Base-by-base conservation (phyloP, 2,888 invertebrate species). In the Euspilapteryx auroguttella region DNA sequence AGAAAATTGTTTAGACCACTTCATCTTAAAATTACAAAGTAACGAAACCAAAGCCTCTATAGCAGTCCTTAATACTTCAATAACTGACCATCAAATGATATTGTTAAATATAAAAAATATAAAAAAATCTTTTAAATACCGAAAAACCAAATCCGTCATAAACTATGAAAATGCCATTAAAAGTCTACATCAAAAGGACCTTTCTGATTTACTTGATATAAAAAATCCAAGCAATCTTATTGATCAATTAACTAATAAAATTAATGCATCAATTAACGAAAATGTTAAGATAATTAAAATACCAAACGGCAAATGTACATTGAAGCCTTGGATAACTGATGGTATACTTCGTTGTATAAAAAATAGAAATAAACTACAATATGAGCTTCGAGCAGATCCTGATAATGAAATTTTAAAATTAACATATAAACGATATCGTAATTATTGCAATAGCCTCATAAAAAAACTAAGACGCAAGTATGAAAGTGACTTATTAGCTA, bases 1-100 rank as follows among this genome's bases (percentile, higher is more conserved):
- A 5, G 29, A 29, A 4, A 41, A 27, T 12, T 41, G 41, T 23
- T 12, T 39, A 11, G 40, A 41, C 28, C 40, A 41, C 14, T 25
- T 37, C 17, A 17, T 17, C 5, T 8, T 17, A 6, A 17, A 17
- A 17, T 8, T 17, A 6, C 5, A 17, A 17, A 17, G 5, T 6
- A 17, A 17, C 17, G 8, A 17, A 17, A 6, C 8, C 5, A 17
- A 17, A 17, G 5, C 8, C 17, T 17, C 17, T 17, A 8, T 17
- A 6, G 17, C 17, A 6, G 17, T 17, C 8, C 17, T 17, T 17
- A 17, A 17, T 8, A 17, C 17, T 6, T 6, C 5, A 5, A 17
- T 17, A 17, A 17, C 17, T 6, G 17, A 17, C 17, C 17, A 17
- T 17, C 17, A 6, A 6, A 17, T 8, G 8, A 8, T 17, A 6